Percentiles rank a stretch among this genome's conserved stretches.
These are phyloP conservation scores for Cygnus olor DNA, from an alignment of 2,797 vertebrate species.

Conservation along the genomic window DNA sequence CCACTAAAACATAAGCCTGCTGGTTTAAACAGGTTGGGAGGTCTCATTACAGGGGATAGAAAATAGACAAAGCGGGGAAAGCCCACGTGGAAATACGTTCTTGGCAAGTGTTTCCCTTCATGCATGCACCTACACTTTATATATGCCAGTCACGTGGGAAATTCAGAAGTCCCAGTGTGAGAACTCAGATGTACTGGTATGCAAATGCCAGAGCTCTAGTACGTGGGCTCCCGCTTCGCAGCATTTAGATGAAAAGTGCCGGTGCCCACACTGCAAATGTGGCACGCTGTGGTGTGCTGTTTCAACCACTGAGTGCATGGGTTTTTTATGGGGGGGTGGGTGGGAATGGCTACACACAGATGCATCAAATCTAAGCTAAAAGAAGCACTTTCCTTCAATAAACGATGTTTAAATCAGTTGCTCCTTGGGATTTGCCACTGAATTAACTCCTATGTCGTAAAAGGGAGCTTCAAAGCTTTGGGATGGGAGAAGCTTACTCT, in stretches of 20 bases:
- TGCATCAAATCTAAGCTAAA: not conserved
- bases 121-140: not conserved
- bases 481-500: not conserved
- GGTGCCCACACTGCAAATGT: not conserved
- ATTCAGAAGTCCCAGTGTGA: not conserved
- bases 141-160: not conserved
- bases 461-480: not conserved
- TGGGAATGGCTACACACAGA: not conserved
- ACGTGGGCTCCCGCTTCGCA: not conserved
- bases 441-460: not conserved
- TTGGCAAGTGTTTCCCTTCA: not conserved
- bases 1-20: not conserved
- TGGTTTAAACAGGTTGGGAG: not conserved
- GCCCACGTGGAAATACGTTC: not conserved
- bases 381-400: not conserved
- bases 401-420: not conserved
- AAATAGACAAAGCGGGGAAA: not conserved
- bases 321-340: not conserved
- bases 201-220: not conserved
- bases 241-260: not conserved
- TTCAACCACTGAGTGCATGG: not conserved
- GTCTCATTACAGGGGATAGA: not conserved
- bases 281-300: not conserved
- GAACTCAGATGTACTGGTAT: not conserved
- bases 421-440: not conserved